These are phyloP conservation scores for Riparia riparia DNA, from an alignment of 2,113 vertebrate genomes.

Conservation along the genomic window DNA sequence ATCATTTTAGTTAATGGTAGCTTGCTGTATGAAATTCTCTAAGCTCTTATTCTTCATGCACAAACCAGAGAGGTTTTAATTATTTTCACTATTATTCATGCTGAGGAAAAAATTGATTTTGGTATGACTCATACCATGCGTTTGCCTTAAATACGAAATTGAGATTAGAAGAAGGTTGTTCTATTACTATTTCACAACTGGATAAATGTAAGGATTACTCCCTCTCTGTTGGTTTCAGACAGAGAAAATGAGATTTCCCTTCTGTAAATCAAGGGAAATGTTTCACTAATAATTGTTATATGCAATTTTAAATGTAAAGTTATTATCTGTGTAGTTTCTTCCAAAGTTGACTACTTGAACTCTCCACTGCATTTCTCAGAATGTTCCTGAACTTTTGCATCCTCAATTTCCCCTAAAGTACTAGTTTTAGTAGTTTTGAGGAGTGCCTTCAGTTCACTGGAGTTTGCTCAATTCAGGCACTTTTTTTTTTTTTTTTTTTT, in stretches of 20 bases:
- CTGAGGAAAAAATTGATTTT: conserved; percentile 23
- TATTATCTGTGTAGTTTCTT: not conserved
- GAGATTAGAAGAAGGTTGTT: conserved; percentile 14
- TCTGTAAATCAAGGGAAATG: not conserved
- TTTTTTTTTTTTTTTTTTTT: not conserved
- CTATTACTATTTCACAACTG: not conserved
- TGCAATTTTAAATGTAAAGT: not conserved
- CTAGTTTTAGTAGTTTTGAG: not conserved
- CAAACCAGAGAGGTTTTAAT: conserved; percentile 13
- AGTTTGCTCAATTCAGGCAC: not conserved
- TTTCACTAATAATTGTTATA: not conserved
- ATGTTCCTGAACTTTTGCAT: not conserved
- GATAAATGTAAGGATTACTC: not conserved
- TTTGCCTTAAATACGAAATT: conserved; percentile 38
- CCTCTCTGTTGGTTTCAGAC: not conserved
- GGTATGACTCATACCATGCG: not conserved
- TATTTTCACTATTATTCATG: conserved; percentile 17
- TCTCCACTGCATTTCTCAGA: not conserved
- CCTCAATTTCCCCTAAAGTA: not conserved
- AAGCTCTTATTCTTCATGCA: not conserved
- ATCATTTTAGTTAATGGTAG: not conserved
- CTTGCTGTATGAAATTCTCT: not conserved
- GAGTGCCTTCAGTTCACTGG: not conserved
- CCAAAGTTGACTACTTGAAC: not conserved
- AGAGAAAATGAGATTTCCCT: not conserved